These are phyloP conservation scores for Bufotes viridis DNA, from an alignment of 2,797 vertebrate species.

Conservation along the genomic window DNA sequence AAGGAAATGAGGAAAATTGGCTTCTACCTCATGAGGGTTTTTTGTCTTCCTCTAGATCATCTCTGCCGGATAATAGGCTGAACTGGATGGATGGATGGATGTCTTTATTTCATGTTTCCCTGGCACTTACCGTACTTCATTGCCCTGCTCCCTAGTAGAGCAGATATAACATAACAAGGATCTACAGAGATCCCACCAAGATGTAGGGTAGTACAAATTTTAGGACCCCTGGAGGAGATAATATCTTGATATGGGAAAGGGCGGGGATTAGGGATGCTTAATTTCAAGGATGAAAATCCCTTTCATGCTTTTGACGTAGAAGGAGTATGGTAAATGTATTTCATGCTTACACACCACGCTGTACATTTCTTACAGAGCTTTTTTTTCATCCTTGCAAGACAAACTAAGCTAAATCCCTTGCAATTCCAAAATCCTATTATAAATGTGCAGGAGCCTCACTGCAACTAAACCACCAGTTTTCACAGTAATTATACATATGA, in stretches of 20 bases:
- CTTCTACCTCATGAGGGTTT: no score
- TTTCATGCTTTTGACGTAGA: background rate
- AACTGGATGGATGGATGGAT: no score
- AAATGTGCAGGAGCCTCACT: slow-evolving; percentile 63
- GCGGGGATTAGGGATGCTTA: background rate
- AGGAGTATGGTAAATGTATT: slow-evolving; percentile 18
- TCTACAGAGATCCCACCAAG: background rate
- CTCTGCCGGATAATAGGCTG: no score
- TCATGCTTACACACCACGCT: background rate
- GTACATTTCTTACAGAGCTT: background rate
- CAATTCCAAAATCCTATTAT: slow-evolving; percentile 61
- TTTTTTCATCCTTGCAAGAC: slow-evolving; percentile 22
- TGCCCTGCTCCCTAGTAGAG: background rate
- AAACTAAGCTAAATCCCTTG: slow-evolving; percentile 27
- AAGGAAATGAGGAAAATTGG: no score
- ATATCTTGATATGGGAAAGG: background rate
- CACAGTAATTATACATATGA: slow-evolving; percentile 67
- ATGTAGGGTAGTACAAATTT: background rate
- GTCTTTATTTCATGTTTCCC: background rate
- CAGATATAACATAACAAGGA: background rate
- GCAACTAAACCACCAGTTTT: slow-evolving; percentile 65
- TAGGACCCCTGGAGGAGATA: background rate
- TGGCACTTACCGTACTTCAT: background rate
- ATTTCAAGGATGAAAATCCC: slow-evolving; percentile 6
- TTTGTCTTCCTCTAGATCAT: no score